Evolutionary conservation across 2,113 vertebrate species (phyloP).

Genomic region (Plestiodon gilberti): DNA sequence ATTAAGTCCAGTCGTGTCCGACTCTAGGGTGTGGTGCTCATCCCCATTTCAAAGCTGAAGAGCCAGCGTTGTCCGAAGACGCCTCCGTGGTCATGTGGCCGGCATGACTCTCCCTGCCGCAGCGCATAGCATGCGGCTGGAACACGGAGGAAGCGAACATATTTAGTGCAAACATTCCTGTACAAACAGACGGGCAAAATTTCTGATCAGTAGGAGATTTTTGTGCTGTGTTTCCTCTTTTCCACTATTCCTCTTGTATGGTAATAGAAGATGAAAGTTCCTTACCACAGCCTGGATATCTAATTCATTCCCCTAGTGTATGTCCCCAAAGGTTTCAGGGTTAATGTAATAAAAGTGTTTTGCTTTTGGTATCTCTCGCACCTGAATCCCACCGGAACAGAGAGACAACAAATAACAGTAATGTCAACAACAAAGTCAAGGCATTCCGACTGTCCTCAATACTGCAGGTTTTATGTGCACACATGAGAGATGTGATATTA

Average conservation of each 20-base stretch:
- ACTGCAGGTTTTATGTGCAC: background rate
- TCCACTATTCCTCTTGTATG: background rate
- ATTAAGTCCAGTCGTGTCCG: too few species aligned
- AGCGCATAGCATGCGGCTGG: too few species aligned
- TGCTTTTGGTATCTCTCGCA: background rate
- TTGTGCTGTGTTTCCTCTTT: background rate
- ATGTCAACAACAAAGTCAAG: background rate
- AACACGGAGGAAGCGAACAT: background rate
- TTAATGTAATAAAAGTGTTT: constrained; percentile 17
- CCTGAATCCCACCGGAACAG: background rate
- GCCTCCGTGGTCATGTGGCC: too few species aligned
- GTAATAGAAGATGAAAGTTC: background rate
- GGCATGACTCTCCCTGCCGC: too few species aligned
- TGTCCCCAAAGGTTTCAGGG: background rate
- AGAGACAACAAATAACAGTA: background rate
- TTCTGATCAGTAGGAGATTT: background rate
- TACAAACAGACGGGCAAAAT: background rate
- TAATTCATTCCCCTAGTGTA: background rate
- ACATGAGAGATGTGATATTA: background rate
- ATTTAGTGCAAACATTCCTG: background rate
- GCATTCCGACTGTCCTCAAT: background rate
- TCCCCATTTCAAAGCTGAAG: too few species aligned
- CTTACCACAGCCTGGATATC: background rate
- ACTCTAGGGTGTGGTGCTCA: too few species aligned
- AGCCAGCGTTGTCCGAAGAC: too few species aligned